phyloP scores from a whole-genome alignment of 2,888 invertebrate species.

The Epinotia demarniana region DNA sequence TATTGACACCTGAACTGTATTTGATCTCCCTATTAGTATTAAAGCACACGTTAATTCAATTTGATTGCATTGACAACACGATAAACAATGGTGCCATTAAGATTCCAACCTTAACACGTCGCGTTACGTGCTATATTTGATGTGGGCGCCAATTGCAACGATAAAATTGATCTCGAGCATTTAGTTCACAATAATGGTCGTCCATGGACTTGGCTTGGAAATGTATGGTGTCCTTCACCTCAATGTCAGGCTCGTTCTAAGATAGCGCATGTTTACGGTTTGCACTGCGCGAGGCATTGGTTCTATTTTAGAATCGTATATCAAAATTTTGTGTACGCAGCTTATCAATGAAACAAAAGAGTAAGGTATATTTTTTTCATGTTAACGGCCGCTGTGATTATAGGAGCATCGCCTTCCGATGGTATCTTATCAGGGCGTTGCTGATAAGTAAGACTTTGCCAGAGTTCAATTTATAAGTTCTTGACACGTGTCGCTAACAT shows the following conservation, averaged over 20 bases:
- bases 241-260: constrained; percentile 31
- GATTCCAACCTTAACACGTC: constrained; percentile 3
- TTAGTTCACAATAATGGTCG: constrained; percentile 24
- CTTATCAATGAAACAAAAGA: constrained; percentile 38
- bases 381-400: constrained; percentile 47
- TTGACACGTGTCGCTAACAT: constrained; percentile 52
- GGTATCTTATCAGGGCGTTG: constrained; percentile 75
- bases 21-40: constrained; percentile 45
- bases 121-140: constrained; percentile 10
- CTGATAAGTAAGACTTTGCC: constrained; percentile 70
- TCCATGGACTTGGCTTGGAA: constrained; percentile 39
- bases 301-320: constrained; percentile 26
- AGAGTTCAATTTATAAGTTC: constrained; percentile 58
- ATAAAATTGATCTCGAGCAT: constrained; percentile 30
- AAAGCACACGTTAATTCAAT: constrained; percentile 30
- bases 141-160: not conserved
- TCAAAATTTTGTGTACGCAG: constrained; percentile 17
- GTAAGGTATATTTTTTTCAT: constrained; percentile 1
- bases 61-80: constrained; percentile 32
- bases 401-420: constrained; percentile 72
- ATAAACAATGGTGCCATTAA: not conserved
- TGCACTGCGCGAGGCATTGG: constrained; percentile 22
- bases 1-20: constrained; percentile 51
- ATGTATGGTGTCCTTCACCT: constrained; percentile 37
- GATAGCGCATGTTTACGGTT: constrained; percentile 36